A percentile compares a stretch with the other conserved stretches of the same genome.
Conservation (phyloP, 2,113 vertebrate genomes). For the Carlito syrichta region DNA sequence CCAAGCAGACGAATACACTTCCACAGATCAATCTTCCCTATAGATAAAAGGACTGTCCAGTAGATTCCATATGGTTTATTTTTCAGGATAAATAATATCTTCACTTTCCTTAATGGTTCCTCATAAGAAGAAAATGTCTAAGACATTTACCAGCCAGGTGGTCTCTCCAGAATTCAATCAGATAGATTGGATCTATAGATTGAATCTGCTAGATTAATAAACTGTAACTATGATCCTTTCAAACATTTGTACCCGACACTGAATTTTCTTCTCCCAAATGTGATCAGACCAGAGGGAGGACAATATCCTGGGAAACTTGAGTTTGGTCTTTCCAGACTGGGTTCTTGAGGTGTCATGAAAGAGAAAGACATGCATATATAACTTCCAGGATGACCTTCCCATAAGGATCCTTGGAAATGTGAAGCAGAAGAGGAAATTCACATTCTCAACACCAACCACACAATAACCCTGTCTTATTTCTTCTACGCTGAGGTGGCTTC, state of each 20-base stretch:
- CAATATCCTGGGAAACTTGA: neutral
- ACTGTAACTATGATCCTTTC: neutral
- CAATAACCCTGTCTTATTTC: neutral
- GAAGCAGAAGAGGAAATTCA: neutral
- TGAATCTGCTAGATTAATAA: neutral
- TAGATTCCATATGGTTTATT: neutral
- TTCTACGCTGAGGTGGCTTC: neutral
- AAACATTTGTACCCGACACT: neutral
- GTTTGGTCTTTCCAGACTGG: neutral
- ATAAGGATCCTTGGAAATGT: neutral
- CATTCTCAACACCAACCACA: neutral
- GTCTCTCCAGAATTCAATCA: neutral
- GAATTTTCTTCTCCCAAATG: neutral
- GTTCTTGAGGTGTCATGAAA: neutral
- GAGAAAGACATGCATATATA: neutral
- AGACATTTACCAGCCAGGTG: neutral
- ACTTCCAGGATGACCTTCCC: neutral
- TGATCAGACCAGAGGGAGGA: neutral
- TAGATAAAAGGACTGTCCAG: neutral
- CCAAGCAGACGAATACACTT: neutral
- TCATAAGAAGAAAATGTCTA: neutral
- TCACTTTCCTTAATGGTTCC: neutral
- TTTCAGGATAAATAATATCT: neutral
- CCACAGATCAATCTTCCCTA: neutral
- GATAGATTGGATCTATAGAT: too few relatives aligned